These are phyloP conservation scores for Sinosuthora webbiana DNA, from an alignment of 2,113 vertebrate genomes.

Conservation along the genomic window DNA sequence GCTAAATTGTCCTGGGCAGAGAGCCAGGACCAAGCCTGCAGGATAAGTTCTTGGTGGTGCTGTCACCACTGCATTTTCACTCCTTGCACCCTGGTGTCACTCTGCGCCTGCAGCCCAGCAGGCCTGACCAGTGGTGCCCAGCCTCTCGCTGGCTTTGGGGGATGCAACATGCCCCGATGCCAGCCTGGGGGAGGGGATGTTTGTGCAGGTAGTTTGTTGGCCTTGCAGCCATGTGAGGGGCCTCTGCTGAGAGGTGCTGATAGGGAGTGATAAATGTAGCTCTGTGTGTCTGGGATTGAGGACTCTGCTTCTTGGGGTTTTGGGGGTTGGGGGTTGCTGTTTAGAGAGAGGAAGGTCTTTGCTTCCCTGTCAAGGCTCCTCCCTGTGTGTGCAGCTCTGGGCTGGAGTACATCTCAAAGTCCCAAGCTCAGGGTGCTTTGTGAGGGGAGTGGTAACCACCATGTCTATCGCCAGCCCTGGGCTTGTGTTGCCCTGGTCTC, in stretches of 20 bases:
- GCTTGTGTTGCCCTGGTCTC: not conserved
- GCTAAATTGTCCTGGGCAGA: not conserved
- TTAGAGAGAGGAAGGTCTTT: not conserved
- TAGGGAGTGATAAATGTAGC: not conserved
- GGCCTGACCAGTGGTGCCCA: accelerated
- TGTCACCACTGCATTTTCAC: not conserved
- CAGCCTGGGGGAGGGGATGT: not conserved
- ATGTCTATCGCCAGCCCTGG: not conserved
- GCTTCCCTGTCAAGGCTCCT: not conserved
- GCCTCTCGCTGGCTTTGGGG: accelerated
- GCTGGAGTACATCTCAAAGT: not conserved
- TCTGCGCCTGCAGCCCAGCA: not conserved
- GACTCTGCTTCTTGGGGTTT: not conserved
- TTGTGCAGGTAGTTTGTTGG: not conserved
- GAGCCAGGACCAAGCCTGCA: not conserved
- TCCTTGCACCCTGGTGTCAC: not conserved
- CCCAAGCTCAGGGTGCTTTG: not conserved
- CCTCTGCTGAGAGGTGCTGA: not conserved
- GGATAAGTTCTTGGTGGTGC: not conserved
- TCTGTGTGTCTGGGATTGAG: not conserved
- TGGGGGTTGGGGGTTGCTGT: not conserved
- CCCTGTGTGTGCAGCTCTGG: not conserved
- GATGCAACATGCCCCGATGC: accelerated
- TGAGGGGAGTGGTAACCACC: no score
- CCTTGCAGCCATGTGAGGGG: not conserved